These are phyloP conservation scores for Portevinia maculata DNA, from an alignment of 2,888 invertebrate genomes.

Conservation along the genomic window DNA sequence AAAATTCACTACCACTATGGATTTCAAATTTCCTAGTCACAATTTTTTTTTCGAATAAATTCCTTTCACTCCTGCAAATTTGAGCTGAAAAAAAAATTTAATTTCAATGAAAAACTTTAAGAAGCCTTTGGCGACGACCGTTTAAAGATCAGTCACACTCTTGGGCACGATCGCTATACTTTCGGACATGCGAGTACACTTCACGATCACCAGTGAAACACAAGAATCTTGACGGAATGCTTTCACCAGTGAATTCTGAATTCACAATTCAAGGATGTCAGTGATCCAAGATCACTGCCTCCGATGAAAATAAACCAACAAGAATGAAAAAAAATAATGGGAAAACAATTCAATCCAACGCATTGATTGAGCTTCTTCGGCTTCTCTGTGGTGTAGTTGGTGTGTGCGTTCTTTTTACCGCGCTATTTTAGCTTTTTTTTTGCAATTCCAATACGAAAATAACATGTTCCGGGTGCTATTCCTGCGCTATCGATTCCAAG, in stretches of 20 bases:
- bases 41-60: slow-evolving; percentile 12
- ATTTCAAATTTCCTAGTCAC: slow-evolving; percentile 17
- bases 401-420: slow-evolving; percentile 18
- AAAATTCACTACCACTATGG: slow-evolving; percentile 16
- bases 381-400: slow-evolving; percentile 8
- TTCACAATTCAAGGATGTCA: slow-evolving; percentile 65
- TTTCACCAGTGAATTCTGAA: slow-evolving; percentile 11
- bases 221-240: slow-evolving; percentile 39
- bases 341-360: slow-evolving; percentile 36
- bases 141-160: not conserved
- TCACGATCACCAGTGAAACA: slow-evolving; percentile 18
- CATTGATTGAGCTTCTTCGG: slow-evolving; percentile 46
- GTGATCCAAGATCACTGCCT: slow-evolving; percentile 73
- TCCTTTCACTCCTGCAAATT: not conserved
- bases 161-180: not conserved
- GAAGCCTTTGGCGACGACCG: not conserved
- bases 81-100: slow-evolving; percentile 21
- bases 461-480: slow-evolving; percentile 74
- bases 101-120: not conserved
- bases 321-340: slow-evolving; percentile 4
- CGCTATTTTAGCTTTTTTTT: slow-evolving; percentile 40
- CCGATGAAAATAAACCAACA: slow-evolving; percentile 59
- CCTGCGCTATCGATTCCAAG: slow-evolving; percentile 53
- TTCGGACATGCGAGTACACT: slow-evolving; percentile 1
- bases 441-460: slow-evolving; percentile 66